Percentiles rank a stretch among this genome's conserved stretches.
Evolutionary conservation across 1,140 invertebrate species (phyloP).

Genomic region (Drosophila ohnishii): DNA sequence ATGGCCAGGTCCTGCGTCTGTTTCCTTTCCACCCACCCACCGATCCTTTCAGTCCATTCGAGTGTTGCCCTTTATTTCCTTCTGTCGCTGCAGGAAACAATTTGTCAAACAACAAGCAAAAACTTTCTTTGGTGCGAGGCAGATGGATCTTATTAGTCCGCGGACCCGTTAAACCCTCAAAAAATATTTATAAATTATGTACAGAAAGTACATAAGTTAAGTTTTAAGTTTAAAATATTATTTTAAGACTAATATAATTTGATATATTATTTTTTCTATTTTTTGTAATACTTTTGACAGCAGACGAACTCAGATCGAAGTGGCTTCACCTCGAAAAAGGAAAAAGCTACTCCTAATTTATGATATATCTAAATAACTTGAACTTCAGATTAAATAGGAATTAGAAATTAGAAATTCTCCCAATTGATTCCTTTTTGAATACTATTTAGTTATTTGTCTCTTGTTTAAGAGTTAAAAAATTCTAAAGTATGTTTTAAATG

Average conservation of each 20-base stretch:
- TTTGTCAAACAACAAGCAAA: conserved; percentile 65
- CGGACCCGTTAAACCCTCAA: conserved; percentile 2
- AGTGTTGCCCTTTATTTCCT: conserved; percentile 47
- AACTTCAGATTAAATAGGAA: neutral
- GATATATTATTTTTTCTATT: neutral
- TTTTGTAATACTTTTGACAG: neutral
- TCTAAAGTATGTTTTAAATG: neutral
- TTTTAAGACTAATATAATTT: neutral
- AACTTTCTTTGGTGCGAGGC: conserved; percentile 41
- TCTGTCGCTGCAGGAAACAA: conserved; percentile 52
- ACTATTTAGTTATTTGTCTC: neutral
- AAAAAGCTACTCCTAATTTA: neutral
- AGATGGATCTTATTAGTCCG: conserved; percentile 15
- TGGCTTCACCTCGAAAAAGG: neutral
- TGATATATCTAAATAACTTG: neutral
- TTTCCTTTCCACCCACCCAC: conserved; percentile 1
- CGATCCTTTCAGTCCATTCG: conserved; percentile 13
- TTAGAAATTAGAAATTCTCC: neutral
- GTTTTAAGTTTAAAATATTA: no score
- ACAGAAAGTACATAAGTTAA: neutral
- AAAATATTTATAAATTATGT: neutral
- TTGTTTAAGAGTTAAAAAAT: neutral
- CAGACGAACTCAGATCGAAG: neutral
- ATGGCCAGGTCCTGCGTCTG: conserved; percentile 20
- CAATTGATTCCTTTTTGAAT: neutral